These are phyloP conservation scores for Neolamprologus modestus DNA, from an alignment of 2,113 vertebrate species.

Conservation along the genomic window DNA sequence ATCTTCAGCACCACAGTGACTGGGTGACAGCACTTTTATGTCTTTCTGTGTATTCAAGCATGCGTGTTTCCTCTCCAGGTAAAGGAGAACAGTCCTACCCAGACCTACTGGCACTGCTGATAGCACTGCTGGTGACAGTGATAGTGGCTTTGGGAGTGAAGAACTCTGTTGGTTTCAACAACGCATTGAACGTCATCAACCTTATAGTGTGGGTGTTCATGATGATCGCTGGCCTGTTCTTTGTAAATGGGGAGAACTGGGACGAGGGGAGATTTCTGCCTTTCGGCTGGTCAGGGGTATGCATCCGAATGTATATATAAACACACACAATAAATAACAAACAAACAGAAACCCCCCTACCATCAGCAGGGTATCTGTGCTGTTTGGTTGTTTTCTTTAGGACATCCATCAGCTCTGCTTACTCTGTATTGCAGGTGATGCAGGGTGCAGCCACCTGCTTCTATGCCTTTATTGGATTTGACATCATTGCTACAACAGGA, in stretches of 20 bases:
- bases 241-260: conserved; percentile 90
- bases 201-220: conserved; percentile 94
- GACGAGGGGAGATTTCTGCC: conserved; percentile 89
- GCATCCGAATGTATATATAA: conserved; percentile 11
- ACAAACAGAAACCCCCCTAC: neutral
- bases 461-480: conserved; percentile 98
- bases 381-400: neutral
- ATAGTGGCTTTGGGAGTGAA: conserved; percentile 92
- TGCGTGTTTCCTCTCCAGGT: conserved; percentile 49
- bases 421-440: conserved; percentile 77
- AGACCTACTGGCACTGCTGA: conserved; percentile 89
- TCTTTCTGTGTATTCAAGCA: neutral
- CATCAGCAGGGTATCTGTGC: neutral
- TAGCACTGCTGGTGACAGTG: conserved; percentile 86
- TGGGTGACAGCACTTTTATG: neutral
- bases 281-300: conserved; percentile 95
- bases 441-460: conserved; percentile 97
- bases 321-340: neutral
- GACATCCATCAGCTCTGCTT: neutral
- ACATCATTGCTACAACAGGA: conserved; percentile 96
- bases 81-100: conserved; percentile 97
- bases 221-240: conserved; percentile 92
- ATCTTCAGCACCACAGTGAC: neutral
- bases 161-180: conserved; percentile 97
- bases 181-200: conserved; percentile 90